Conservation (phyloP, 2,797 vertebrate genomes). For the Coluber constrictor region DNA sequence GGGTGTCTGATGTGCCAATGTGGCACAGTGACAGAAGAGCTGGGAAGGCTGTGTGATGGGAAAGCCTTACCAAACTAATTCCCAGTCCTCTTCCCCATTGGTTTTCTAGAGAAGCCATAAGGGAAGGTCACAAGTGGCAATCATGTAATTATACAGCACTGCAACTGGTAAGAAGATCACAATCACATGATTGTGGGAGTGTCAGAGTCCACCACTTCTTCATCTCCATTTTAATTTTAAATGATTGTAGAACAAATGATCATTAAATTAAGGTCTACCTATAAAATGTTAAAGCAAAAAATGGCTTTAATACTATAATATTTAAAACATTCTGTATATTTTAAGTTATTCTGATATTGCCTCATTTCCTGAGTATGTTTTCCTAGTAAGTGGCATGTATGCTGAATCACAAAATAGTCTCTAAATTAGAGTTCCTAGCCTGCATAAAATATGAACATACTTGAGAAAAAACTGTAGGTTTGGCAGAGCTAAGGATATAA, state of each 20-base stretch:
- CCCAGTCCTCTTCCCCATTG: background rate
- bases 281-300: background rate
- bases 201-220: background rate
- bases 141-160: background rate
- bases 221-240: background rate
- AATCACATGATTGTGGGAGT: background rate
- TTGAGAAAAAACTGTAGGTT: background rate
- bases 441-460: background rate
- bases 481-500: background rate
- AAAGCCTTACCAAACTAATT: background rate
- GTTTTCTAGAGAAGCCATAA: background rate
- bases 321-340: background rate
- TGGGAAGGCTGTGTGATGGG: background rate
- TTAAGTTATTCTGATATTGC: background rate
- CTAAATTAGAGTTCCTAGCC: background rate
- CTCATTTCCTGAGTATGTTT: background rate
- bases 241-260: background rate
- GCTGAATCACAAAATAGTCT: background rate
- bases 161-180: background rate
- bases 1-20: background rate
- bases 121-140: background rate
- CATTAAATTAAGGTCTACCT: background rate
- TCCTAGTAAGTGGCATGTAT: background rate
- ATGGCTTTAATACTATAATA: background rate
- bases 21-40: background rate